Conservation (phyloP, 2,888 invertebrate species). For the Nomada goodeniana region DNA sequence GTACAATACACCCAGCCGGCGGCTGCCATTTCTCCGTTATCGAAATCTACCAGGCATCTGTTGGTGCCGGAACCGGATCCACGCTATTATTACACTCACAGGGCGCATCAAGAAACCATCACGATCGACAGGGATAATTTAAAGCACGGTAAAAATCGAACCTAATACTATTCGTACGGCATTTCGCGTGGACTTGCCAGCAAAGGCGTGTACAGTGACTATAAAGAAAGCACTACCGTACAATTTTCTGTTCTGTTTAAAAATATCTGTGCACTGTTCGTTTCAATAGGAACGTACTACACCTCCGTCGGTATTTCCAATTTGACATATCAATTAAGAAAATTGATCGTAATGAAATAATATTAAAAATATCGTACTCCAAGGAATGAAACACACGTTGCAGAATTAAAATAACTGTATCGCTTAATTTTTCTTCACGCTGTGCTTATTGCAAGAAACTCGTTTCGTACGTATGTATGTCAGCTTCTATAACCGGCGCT, state of each 20-base stretch:
- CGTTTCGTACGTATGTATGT: background rate
- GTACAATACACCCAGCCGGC: slow-evolving; percentile 93
- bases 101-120: slow-evolving; percentile 82
- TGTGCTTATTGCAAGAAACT: too few species aligned
- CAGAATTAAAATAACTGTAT: too few species aligned
- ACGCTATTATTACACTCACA: slow-evolving; percentile 88
- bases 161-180: slow-evolving; percentile 14
- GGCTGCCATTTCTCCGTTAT: slow-evolving; percentile 89
- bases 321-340: too few species aligned
- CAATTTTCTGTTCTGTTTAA: background rate
- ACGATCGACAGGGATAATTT: slow-evolving; percentile 83
- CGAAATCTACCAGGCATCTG: slow-evolving; percentile 92
- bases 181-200: background rate
- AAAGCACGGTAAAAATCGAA: slow-evolving; percentile 79
- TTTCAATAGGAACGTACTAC: background rate
- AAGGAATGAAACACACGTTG: too few species aligned
- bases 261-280: background rate
- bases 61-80: slow-evolving; percentile 88
- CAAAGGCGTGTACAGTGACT: background rate
- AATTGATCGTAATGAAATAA: too few species aligned
- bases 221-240: background rate
- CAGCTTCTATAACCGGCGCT: slow-evolving; percentile 1
- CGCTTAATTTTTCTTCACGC: too few species aligned
- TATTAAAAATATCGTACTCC: too few species aligned
- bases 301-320: background rate